Conservation (phyloP, 30 jellyfish, hydroid and myxozoan genomes). For the Phacellophora camtschatica region DNA sequence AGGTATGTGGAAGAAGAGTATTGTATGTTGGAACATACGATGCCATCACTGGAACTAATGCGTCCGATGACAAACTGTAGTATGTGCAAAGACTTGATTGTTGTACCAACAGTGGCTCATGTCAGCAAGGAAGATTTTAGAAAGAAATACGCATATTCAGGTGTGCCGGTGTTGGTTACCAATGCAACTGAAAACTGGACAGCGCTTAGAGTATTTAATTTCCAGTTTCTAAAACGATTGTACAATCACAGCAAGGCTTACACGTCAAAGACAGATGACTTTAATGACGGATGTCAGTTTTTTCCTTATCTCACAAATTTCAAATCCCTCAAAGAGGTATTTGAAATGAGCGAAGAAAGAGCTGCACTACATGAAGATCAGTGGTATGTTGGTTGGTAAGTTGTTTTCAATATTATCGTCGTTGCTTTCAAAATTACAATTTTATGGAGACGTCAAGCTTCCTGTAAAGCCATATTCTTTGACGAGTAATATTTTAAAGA, state of each 20-base stretch:
- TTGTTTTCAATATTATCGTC: not conserved
- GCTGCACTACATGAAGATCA: slow-evolving; percentile 71
- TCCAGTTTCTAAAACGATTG: slow-evolving; percentile 55
- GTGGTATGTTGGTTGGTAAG: slow-evolving; percentile 99
- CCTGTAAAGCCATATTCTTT: no score
- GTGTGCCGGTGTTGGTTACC: slow-evolving; percentile 85
- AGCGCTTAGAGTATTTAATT: slow-evolving; percentile 78
- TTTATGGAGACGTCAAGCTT: not conserved
- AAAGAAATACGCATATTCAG: slow-evolving; percentile 84
- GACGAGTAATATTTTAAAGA: no score
- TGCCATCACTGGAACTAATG: slow-evolving; percentile 55
- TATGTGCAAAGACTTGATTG: slow-evolving; percentile 58
- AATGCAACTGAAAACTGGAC: slow-evolving; percentile 88
- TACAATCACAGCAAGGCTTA: slow-evolving; percentile 47
- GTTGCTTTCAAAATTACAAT: not conserved
- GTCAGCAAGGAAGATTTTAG: slow-evolving; percentile 61
- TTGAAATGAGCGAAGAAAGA: slow-evolving; percentile 85
- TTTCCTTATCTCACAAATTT: slow-evolving; percentile 92
- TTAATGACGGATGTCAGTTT: slow-evolving; percentile 79
- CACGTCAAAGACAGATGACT: slow-evolving; percentile 24
- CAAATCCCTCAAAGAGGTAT: slow-evolving; percentile 61
- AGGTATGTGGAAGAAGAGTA: slow-evolving; percentile 16
- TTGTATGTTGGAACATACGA: slow-evolving; percentile 65
- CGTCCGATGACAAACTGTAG: slow-evolving; percentile 86
- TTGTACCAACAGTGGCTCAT: slow-evolving; percentile 61